A percentile compares a stretch with the other conserved stretches of the same genome.
Conservation (phyloP, 2,888 invertebrate species). For the Stenurella melanura region DNA sequence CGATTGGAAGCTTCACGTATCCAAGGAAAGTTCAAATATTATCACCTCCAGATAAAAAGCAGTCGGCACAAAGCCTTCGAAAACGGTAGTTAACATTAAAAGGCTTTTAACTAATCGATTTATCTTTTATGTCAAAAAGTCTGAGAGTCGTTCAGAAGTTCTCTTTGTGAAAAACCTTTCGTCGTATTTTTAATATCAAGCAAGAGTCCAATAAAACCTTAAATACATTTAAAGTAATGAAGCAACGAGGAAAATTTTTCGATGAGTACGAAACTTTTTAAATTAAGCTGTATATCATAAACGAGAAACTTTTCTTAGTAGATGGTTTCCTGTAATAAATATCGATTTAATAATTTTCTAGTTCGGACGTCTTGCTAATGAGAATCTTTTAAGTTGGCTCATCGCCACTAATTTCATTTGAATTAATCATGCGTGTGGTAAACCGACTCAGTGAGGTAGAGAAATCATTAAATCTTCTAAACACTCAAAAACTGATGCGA, state of each 20-base stretch:
- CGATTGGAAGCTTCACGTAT: background rate
- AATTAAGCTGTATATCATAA: constrained; percentile 29
- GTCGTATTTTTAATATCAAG: constrained; percentile 1
- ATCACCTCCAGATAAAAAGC: constrained; percentile 8
- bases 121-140: constrained; percentile 18
- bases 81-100: constrained; percentile 24
- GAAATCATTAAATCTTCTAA: too few species aligned
- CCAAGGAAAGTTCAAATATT: background rate
- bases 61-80: background rate
- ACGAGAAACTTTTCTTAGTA: background rate
- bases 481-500: too few species aligned
- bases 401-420: background rate
- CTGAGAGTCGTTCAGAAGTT: background rate
- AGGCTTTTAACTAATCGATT: constrained; percentile 36
- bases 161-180: constrained; percentile 1
- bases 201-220: constrained; percentile 17
- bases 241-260: constrained; percentile 14
- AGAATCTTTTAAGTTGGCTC: background rate
- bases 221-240: constrained; percentile 24
- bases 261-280: constrained; percentile 20
- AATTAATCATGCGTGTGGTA: background rate
- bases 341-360: constrained; percentile 29
- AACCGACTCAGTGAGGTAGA: too few species aligned
- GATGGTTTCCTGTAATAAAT: background rate
- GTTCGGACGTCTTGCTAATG: background rate